phyloP scores from a whole-genome alignment of 2,888 invertebrate genomes.

The Eulithis testata region DNA sequence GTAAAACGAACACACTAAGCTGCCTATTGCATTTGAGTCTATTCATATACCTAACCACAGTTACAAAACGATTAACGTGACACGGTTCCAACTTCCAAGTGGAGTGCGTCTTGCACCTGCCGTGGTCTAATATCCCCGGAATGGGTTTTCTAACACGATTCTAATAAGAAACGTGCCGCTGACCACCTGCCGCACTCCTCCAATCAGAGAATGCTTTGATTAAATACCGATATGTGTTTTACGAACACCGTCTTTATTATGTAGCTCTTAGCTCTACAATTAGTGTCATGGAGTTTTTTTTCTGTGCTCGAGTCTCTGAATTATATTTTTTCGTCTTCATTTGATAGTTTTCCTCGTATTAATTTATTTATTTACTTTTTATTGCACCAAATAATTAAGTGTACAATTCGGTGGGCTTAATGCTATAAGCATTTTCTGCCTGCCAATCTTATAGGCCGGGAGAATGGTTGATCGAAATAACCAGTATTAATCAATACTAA shows the following conservation, averaged over 20 bases:
- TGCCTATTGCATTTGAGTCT: too few species aligned
- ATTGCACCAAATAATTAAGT: too few species aligned
- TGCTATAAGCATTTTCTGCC: too few species aligned
- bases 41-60: not conserved
- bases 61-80: constrained; percentile 53
- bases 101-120: constrained; percentile 65
- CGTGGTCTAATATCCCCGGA: constrained; percentile 69
- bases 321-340: too few species aligned
- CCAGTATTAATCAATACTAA: too few species aligned
- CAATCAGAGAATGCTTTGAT: constrained; percentile 53
- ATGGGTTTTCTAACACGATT: constrained; percentile 65
- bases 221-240: constrained; percentile 41
- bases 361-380: too few species aligned
- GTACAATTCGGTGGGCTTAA: too few species aligned
- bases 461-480: too few species aligned
- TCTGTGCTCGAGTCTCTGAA: too few species aligned
- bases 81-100: constrained; percentile 25
- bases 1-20: too few species aligned
- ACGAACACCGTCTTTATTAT: not conserved
- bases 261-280: not conserved
- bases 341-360: too few species aligned
- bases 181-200: constrained; percentile 66
- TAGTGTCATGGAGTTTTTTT: constrained; percentile 3
- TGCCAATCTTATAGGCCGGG: too few species aligned
- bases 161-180: constrained; percentile 76